Percentiles rank a stretch among this genome's conserved stretches.
phyloP scores from a whole-genome alignment of 2,797 vertebrate species.

The Coracias cyanogaster region DNA sequence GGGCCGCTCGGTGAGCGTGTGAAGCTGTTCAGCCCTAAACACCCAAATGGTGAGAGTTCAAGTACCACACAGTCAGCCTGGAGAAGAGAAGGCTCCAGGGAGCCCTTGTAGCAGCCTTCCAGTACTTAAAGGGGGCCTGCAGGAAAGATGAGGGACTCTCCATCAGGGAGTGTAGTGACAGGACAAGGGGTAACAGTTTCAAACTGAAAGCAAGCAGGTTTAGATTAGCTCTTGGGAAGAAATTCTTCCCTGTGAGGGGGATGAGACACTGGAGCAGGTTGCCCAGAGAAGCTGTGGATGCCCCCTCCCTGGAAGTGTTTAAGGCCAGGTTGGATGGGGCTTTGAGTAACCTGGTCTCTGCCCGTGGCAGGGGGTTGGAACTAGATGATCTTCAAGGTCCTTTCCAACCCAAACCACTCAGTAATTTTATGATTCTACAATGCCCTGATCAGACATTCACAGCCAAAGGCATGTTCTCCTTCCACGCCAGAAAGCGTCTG shows the following conservation, averaged over 20 bases:
- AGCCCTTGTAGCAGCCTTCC: background rate
- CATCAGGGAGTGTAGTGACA: too few species aligned
- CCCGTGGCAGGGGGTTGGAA: background rate
- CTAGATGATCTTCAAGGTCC: background rate
- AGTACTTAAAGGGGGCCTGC: background rate
- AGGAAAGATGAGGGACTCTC: too few species aligned
- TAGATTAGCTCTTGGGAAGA: too few species aligned
- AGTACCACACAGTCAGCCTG: background rate
- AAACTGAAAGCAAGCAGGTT: too few species aligned
- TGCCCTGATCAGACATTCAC: too few species aligned
- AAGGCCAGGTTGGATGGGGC: background rate
- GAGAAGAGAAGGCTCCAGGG: background rate
- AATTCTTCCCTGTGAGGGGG: too few species aligned
- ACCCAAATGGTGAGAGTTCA: fast-evolving
- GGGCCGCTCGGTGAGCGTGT: fast-evolving
- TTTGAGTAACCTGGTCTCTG: background rate
- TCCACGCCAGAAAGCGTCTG: background rate
- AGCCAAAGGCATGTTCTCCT: background rate
- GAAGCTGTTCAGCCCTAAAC: background rate
- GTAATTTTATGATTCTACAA: background rate
- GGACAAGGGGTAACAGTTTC: too few species aligned
- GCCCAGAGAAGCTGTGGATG: too few species aligned
- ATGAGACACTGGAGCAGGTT: too few species aligned
- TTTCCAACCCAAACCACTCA: background rate
- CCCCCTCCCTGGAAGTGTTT: too few species aligned